Conservation (phyloP, 2,888 invertebrate species). For the Parasteatoda lunata region DNA sequence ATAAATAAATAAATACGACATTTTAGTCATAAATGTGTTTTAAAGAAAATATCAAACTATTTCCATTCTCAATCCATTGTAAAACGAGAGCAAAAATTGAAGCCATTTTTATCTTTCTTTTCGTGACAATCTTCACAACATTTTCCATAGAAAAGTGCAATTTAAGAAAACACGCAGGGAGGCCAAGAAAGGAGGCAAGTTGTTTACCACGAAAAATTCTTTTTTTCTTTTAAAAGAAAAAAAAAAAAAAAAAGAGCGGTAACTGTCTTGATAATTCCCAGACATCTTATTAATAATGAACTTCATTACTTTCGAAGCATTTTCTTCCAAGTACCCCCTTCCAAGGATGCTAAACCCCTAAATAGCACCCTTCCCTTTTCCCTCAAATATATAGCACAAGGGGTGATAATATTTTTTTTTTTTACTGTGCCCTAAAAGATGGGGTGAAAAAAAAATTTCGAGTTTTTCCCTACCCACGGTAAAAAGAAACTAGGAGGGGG, state of each 20-base stretch:
- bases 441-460: conserved; percentile 2
- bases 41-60: no score
- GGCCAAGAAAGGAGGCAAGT: conserved; percentile 8
- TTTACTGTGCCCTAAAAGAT: conserved; percentile 30
- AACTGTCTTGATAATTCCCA: conserved; percentile 35
- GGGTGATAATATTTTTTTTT: conserved; percentile 21
- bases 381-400: conserved; percentile 37
- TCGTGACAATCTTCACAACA: not conserved
- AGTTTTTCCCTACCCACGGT: not conserved
- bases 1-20: no score
- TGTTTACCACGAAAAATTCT: conserved; percentile 30
- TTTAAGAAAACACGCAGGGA: not conserved
- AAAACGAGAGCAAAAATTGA: not conserved
- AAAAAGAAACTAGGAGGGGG: conserved; percentile 8
- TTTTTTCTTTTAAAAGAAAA: not conserved
- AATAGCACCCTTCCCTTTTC: conserved; percentile 24
- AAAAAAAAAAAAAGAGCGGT: not conserved
- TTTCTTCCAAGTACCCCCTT: conserved; percentile 11
- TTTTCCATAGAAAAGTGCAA: not conserved
- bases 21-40: no score
- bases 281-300: conserved; percentile 56
- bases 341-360: conserved; percentile 21
- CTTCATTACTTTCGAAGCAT: conserved; percentile 35
- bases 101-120: not conserved
- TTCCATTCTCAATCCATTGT: not conserved